Conservation (phyloP, 53 echinoderm and acorn worm species). For the Echinarachnius parma region DNA sequence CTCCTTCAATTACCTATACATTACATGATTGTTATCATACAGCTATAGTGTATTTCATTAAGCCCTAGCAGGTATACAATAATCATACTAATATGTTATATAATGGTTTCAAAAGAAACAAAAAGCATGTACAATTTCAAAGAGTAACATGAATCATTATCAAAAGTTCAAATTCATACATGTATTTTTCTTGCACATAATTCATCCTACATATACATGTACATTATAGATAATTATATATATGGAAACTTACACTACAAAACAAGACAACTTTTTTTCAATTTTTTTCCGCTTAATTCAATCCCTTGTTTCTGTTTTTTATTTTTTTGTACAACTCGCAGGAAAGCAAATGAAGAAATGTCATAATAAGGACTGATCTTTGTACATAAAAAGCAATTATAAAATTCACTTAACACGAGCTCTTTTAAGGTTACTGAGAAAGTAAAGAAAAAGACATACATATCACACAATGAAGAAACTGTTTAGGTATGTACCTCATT, state of each 20-base stretch:
- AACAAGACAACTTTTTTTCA: constrained; percentile 33
- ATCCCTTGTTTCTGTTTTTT: neutral
- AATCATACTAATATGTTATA: constrained; percentile 12
- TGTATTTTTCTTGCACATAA: constrained; percentile 48
- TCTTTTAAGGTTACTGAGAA: constrained; percentile 1
- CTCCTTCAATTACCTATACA: no score
- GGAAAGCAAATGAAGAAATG: no score
- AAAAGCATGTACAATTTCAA: constrained; percentile 26
- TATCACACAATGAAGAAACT: constrained; percentile 18
- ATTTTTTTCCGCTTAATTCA: no score
- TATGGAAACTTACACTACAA: constrained; percentile 45
- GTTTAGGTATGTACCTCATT: constrained; percentile 21
- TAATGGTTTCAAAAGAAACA: constrained; percentile 20
- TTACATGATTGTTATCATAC: no score
- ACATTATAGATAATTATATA: constrained; percentile 37
- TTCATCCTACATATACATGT: constrained; percentile 48
- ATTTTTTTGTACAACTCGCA: constrained; percentile 20
- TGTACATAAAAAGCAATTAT: constrained; percentile 51
- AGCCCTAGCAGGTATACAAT: no score
- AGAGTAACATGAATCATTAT: constrained; percentile 42
- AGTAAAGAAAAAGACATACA: constrained; percentile 23
- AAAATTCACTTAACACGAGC: constrained; percentile 40
- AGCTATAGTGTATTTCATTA: no score
- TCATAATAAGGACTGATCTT: constrained; percentile 16
- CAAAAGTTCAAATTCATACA: constrained; percentile 45